Conservation (phyloP, 2,888 invertebrate species). For the Lottia scabra region DNA sequence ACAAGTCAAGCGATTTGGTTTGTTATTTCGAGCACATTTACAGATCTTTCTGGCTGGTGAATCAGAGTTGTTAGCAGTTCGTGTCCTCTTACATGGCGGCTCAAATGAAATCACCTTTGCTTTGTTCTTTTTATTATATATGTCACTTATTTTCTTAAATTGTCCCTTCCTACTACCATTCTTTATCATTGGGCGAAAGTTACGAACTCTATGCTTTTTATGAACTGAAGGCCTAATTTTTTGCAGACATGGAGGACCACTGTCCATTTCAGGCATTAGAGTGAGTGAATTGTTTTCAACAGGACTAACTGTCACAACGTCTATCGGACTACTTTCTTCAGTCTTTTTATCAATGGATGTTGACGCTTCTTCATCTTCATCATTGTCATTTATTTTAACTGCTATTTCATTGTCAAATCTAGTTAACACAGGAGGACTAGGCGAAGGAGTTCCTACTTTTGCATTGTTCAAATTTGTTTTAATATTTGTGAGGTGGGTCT, state of each 20-base stretch:
- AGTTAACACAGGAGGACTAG: background rate
- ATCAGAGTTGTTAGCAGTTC: slow-evolving; percentile 24
- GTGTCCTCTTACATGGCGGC: slow-evolving; percentile 33
- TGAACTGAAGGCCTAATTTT: background rate
- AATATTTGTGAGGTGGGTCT: background rate
- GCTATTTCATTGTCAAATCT: background rate
- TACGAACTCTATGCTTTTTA: background rate
- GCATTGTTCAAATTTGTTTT: background rate
- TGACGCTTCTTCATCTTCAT: background rate
- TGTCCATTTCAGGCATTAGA: background rate
- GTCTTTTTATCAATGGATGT: background rate
- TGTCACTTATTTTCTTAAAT: background rate
- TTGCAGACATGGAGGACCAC: background rate
- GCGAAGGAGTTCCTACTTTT: background rate
- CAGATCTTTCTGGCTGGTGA: slow-evolving; percentile 71
- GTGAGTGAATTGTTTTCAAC: background rate
- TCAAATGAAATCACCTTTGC: slow-evolving; percentile 18
- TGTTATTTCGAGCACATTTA: slow-evolving; percentile 90
- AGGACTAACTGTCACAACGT: background rate
- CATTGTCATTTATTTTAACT: background rate
- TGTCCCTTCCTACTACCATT: background rate
- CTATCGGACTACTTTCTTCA: background rate
- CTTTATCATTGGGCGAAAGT: background rate
- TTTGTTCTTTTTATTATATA: background rate
- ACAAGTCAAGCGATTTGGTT: slow-evolving; percentile 90